These are phyloP conservation scores for Drosophila kurseongensis DNA, from an alignment of 1,140 invertebrate genomes.

Conservation along the genomic window DNA sequence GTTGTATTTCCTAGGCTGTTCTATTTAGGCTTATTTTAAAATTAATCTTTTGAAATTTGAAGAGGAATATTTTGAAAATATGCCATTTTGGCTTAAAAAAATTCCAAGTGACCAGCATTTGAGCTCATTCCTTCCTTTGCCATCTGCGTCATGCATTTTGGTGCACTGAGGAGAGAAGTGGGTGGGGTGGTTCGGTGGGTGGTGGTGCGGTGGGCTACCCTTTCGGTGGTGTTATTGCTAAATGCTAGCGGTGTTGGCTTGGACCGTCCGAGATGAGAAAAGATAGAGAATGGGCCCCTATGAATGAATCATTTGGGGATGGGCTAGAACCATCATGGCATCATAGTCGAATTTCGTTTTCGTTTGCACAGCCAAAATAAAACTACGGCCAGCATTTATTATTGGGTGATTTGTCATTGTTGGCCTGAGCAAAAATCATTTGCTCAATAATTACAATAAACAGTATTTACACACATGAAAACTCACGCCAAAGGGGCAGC, in stretches of 20 bases:
- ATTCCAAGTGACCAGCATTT: background rate
- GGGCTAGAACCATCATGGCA: slow-evolving; percentile 61
- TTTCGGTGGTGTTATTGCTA: slow-evolving; percentile 13
- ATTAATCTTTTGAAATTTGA: background rate
- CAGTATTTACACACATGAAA: slow-evolving; percentile 12
- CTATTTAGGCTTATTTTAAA: no score
- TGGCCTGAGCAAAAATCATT: slow-evolving; percentile 22
- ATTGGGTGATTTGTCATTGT: slow-evolving; percentile 23
- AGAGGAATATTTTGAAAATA: background rate
- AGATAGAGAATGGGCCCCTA: slow-evolving; percentile 29
- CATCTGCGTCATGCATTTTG: slow-evolving; percentile 76
- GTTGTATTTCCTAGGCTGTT: no score
- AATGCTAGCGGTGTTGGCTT: slow-evolving; percentile 16
- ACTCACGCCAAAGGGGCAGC: background rate
- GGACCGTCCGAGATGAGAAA: slow-evolving; percentile 13
- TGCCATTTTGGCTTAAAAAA: background rate
- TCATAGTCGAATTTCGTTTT: slow-evolving; percentile 50
- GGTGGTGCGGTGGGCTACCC: slow-evolving; percentile 7
- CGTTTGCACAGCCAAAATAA: slow-evolving; percentile 36
- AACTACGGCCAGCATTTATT: slow-evolving; percentile 22
- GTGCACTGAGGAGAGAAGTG: slow-evolving; percentile 44
- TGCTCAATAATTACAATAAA: slow-evolving; percentile 43
- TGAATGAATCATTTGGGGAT: slow-evolving; percentile 69
- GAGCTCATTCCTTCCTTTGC: slow-evolving; percentile 28
- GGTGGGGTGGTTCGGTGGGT: slow-evolving; percentile 5